These are phyloP conservation scores for Mormyrus iriodes DNA, from an alignment of 2,113 vertebrate species.

Conservation along the genomic window DNA sequence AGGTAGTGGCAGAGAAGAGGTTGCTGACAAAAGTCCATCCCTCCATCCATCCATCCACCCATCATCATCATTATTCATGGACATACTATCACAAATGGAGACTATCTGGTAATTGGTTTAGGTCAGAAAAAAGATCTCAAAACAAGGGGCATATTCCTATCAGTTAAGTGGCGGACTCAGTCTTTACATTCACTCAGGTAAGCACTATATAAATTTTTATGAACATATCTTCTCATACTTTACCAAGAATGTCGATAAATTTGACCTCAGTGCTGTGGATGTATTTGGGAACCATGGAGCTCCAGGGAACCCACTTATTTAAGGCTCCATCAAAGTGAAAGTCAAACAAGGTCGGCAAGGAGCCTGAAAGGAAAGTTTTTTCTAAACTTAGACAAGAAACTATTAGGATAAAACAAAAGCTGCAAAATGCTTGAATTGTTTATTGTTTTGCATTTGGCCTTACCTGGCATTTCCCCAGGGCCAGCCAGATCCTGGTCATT, in stretches of 20 bases:
- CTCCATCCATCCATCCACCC: neutral
- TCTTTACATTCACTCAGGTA: too few relatives aligned
- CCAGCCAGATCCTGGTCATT: constrained; percentile 61
- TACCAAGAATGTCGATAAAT: constrained; percentile 87
- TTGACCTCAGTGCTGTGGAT: constrained; percentile 65
- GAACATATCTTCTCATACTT: constrained; percentile 6
- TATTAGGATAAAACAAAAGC: neutral
- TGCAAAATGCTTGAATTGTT: neutral
- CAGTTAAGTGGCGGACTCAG: neutral
- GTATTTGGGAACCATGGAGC: constrained; percentile 73
- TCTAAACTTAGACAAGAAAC: neutral
- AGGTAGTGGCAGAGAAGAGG: neutral
- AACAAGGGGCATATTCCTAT: neutral
- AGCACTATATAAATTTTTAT: neutral
- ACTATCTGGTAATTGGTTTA: neutral
- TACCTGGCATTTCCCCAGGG: constrained; percentile 86
- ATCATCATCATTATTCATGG: neutral
- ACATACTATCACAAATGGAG: neutral
- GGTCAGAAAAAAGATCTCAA: neutral
- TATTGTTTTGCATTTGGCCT: neutral
- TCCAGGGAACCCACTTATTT: constrained; percentile 83
- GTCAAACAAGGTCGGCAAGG: constrained; percentile 80
- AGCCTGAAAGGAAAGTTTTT: constrained; percentile 58
- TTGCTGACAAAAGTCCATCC: neutral
- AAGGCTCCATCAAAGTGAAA: constrained; percentile 78